Percentiles rank a stretch among this genome's conserved stretches.
phyloP scores from a whole-genome alignment of 2,888 invertebrate genomes.

The Drosophila antonietae region DNA sequence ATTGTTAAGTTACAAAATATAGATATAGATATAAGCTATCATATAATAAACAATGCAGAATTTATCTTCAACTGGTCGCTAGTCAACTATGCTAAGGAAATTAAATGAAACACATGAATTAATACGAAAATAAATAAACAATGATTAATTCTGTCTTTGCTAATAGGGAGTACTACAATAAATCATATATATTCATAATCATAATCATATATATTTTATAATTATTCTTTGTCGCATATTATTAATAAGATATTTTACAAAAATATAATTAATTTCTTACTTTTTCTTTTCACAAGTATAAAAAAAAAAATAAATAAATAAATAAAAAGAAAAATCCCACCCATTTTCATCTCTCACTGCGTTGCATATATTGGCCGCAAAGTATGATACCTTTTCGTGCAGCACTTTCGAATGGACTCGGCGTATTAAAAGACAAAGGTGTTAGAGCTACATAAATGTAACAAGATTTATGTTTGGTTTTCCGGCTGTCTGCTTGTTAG shows the following conservation, averaged over 20 bases:
- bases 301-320: background rate
- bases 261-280: background rate
- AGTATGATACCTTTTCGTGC: background rate
- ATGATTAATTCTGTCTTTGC: too few species aligned
- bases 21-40: too few species aligned
- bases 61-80: too few species aligned
- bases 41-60: background rate
- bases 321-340: background rate
- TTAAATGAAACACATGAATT: background rate
- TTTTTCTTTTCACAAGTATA: background rate
- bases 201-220: too few species aligned
- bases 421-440: constrained; percentile 30
- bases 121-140: too few species aligned
- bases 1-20: too few species aligned
- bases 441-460: constrained; percentile 70
- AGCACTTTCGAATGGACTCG: background rate
- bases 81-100: background rate
- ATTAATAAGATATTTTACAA: too few species aligned
- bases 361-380: background rate
- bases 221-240: too few species aligned
- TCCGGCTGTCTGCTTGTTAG: constrained; percentile 73
- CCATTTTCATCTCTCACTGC: background rate
- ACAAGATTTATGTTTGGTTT: constrained; percentile 76
- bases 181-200: too few species aligned
- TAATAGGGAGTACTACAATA: too few species aligned